phyloP scores from a whole-genome alignment of 2,113 vertebrate genomes.

The Ammodramus savannarum region DNA sequence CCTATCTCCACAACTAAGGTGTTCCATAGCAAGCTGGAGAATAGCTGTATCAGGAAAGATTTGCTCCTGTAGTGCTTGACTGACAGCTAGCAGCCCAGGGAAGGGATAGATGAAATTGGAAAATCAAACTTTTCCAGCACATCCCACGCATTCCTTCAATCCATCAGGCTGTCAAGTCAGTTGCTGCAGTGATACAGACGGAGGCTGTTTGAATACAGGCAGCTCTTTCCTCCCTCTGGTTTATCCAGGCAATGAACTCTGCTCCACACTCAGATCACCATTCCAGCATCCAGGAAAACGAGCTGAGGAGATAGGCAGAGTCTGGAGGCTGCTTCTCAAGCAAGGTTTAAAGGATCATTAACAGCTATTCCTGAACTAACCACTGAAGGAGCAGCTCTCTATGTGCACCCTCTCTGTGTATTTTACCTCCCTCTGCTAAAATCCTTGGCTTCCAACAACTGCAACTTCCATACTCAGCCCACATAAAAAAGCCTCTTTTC shows the following conservation, averaged over 20 bases:
- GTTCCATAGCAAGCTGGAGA: background rate
- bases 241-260: background rate
- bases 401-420: rapidly evolving
- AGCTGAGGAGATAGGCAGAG: background rate
- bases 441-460: background rate
- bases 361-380: background rate
- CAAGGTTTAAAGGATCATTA: too few species aligned
- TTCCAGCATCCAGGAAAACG: background rate
- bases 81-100: background rate
- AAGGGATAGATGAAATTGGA: background rate
- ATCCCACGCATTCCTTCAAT: background rate
- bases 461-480: background rate
- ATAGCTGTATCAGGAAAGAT: background rate
- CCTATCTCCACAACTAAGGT: background rate
- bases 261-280: background rate
- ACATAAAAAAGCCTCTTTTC: background rate
- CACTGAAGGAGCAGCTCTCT: background rate
- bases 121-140: slow-evolving; percentile 9
- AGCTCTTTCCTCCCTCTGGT: background rate
- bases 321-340: background rate
- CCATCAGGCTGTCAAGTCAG: background rate
- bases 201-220: background rate
- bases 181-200: rapidly evolving
- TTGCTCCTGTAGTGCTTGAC: background rate
- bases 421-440: background rate